Conservation (phyloP, 2,888 invertebrate genomes). For the Keiferia lycopersicella region DNA sequence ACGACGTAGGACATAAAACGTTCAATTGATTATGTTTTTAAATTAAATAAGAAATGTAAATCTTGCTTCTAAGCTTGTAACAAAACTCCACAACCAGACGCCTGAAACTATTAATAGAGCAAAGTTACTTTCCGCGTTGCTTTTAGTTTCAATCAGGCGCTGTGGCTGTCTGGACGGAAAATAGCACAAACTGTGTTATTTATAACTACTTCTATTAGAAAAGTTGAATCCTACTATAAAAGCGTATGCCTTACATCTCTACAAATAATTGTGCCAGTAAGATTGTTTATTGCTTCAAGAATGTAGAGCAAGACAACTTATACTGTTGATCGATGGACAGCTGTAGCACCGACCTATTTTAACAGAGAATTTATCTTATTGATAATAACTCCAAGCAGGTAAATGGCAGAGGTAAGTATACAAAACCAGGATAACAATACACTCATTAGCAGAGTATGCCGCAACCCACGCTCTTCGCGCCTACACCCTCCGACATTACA, state of each 20-base stretch:
- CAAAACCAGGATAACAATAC: conserved; percentile 38
- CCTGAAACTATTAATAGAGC: conserved; percentile 10
- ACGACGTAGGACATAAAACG: no score
- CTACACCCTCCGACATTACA: conserved; percentile 43
- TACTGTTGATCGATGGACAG: no score
- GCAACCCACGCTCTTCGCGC: conserved; percentile 31
- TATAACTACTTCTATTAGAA: background rate
- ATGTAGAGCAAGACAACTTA: no score
- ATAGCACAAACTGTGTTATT: background rate
- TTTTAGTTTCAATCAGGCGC: conserved; percentile 17
- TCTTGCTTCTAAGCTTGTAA: background rate
- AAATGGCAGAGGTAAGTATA: conserved; percentile 9
- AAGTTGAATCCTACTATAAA: conserved; percentile 10
- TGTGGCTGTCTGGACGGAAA: background rate
- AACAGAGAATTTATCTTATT: background rate
- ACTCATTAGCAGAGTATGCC: conserved; percentile 48
- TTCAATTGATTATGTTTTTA: no score
- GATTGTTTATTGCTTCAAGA: no score
- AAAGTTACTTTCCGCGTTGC: conserved; percentile 8
- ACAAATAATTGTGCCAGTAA: no score
- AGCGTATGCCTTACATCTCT: background rate
- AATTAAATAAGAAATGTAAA: background rate
- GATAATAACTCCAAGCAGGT: conserved; percentile 1
- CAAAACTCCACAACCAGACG: background rate
- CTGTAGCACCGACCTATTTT: background rate